Percentiles rank a stretch among this genome's conserved stretches.
phyloP scores from a whole-genome alignment of 2,888 invertebrate species.

The Drosophila lacicola region DNA sequence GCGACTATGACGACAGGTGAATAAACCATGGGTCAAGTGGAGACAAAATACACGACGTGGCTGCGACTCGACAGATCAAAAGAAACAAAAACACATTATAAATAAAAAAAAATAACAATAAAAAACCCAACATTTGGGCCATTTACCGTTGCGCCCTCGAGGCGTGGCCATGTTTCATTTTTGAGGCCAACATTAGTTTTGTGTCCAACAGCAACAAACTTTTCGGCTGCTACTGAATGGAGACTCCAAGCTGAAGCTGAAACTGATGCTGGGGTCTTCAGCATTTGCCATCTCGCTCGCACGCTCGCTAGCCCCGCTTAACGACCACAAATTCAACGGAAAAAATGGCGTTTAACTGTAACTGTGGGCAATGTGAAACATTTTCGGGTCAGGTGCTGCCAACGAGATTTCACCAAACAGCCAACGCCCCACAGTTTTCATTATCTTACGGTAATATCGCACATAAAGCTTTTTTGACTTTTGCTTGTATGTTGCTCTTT shows the following conservation, averaged over 20 bases:
- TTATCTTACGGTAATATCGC: conserved; percentile 81
- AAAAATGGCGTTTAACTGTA: conserved; percentile 82
- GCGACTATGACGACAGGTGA: conserved; percentile 76
- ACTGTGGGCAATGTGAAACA: conserved; percentile 77
- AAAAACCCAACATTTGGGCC: conserved; percentile 49
- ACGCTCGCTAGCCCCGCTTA: conserved; percentile 40
- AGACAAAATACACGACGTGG: not conserved
- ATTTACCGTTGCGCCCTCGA: conserved; percentile 79
- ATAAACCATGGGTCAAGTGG: conserved; percentile 70
- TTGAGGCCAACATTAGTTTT: conserved; percentile 66
- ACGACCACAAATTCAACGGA: conserved; percentile 71
- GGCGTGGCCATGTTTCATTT: conserved; percentile 77
- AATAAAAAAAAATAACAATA: conserved; percentile 21
- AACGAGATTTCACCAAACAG: conserved; percentile 72
- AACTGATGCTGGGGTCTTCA: conserved; percentile 30
- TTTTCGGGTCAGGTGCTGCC: conserved; percentile 79
- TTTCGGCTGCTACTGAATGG: conserved; percentile 42
- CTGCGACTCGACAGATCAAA: not conserved
- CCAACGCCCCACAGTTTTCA: conserved; percentile 77
- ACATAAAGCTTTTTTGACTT: conserved; percentile 62
- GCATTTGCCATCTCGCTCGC: conserved; percentile 26
- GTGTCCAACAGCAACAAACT: conserved; percentile 10
- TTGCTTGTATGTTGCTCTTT: conserved; percentile 29
- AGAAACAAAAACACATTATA: conserved; percentile 20
- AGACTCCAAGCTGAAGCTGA: conserved; percentile 9